Conservation (phyloP, 2,113 vertebrate genomes). For the Psophia crepitans region DNA sequence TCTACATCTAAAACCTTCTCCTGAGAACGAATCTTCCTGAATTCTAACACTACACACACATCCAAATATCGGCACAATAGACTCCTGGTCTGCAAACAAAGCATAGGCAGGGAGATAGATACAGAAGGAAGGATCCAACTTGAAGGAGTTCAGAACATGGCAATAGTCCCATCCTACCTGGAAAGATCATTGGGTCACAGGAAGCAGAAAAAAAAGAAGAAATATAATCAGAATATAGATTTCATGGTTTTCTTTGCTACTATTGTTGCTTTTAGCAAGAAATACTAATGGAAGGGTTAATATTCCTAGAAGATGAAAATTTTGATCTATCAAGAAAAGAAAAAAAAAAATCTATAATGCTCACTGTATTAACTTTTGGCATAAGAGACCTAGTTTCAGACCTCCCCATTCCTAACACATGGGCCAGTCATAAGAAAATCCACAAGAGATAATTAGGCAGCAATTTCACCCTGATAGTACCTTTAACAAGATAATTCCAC, state of each 20-base stretch:
- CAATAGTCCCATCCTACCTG: background rate
- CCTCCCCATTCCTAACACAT: background rate
- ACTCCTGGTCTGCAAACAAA: background rate
- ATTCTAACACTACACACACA: background rate
- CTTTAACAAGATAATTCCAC: background rate
- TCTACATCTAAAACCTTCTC: background rate
- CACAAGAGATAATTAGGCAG: background rate
- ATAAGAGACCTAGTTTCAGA: background rate
- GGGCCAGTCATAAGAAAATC: background rate
- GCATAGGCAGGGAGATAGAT: background rate
- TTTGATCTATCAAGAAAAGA: background rate
- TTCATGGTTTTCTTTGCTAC: background rate
- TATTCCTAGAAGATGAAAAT: background rate
- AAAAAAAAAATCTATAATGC: background rate
- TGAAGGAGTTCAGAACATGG: background rate
- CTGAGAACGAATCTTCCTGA: background rate
- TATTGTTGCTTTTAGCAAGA: background rate
- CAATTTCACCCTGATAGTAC: background rate
- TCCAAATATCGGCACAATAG: fast-evolving
- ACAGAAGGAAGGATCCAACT: background rate
- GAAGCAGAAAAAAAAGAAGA: background rate
- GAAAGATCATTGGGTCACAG: background rate
- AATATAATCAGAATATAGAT: background rate
- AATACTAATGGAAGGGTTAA: background rate
- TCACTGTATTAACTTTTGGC: background rate